Conservation (phyloP, 2,113 vertebrate species). For the Oncorhynchus clarkii region DNA sequence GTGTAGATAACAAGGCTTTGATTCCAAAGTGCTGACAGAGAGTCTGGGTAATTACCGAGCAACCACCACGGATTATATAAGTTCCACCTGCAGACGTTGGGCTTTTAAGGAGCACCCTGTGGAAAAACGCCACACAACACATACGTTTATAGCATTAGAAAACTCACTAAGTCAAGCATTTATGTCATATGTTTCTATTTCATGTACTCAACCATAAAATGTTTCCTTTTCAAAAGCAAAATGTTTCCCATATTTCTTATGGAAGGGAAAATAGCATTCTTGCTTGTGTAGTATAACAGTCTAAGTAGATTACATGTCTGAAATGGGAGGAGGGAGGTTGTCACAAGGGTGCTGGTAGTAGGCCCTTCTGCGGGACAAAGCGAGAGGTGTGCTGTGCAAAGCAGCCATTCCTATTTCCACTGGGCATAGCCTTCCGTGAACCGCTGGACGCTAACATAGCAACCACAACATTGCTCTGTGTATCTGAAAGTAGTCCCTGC, state of each 20-base stretch:
- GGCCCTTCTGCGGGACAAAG: slow-evolving; percentile 22
- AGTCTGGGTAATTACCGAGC: slow-evolving; percentile 66
- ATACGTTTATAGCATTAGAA: slow-evolving; percentile 8
- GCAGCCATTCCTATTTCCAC: slow-evolving; percentile 8
- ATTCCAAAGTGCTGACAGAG: slow-evolving; percentile 74
- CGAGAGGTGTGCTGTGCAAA: slow-evolving; percentile 24
- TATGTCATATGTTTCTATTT: slow-evolving; percentile 34
- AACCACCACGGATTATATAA: slow-evolving; percentile 65
- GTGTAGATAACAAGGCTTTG: slow-evolving; percentile 63
- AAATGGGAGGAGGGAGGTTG: slow-evolving; percentile 32
- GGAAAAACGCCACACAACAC: slow-evolving; percentile 3
- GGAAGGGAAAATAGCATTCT: slow-evolving; percentile 4
- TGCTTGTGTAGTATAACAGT: slow-evolving; percentile 18
- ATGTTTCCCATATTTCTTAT: slow-evolving; percentile 11
- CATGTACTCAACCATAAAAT: slow-evolving; percentile 27
- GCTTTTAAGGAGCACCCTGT: slow-evolving; percentile 34
- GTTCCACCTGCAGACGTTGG: slow-evolving; percentile 58
- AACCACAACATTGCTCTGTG: neutral
- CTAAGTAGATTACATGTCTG: slow-evolving; percentile 34
- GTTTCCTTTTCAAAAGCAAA: slow-evolving; percentile 13
- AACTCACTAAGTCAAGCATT: slow-evolving; percentile 12
- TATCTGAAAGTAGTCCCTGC: neutral
- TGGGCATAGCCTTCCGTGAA: neutral
- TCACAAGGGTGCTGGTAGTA: slow-evolving; percentile 22
- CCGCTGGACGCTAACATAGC: neutral